Percentiles rank a stretch among this genome's conserved stretches.
Evolutionary conservation across 2,797 vertebrate genomes (phyloP).

Genomic region (Perodicticus potto): DNA sequence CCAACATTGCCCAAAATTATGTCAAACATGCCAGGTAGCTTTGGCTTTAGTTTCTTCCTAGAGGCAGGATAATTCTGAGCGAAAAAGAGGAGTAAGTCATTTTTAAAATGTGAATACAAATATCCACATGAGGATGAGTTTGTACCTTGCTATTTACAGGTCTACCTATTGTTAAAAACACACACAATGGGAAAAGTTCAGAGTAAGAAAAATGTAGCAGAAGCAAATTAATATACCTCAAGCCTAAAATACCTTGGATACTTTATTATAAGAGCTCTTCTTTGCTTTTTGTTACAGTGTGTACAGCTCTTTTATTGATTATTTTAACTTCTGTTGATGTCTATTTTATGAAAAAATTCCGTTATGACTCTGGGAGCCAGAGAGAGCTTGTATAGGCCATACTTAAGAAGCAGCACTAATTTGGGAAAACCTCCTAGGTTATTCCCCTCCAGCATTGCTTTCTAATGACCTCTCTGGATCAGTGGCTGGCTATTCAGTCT

Average conservation of each 20-base stretch:
- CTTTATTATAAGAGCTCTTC: neutral
- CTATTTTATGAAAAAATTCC: neutral
- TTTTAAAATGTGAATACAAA: neutral
- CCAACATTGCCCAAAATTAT: neutral
- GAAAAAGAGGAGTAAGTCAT: neutral
- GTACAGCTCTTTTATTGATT: constrained; percentile 1
- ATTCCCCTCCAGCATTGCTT: neutral
- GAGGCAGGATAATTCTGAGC: neutral
- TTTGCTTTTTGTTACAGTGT: neutral
- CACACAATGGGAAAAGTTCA: neutral
- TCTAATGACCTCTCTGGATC: neutral
- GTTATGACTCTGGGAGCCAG: neutral
- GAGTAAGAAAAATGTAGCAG: neutral
- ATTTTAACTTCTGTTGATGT: neutral
- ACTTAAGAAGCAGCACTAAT: neutral
- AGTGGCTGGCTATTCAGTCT: neutral
- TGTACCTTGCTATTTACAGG: neutral
- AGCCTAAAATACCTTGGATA: neutral
- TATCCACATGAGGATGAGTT: neutral
- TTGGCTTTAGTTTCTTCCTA: neutral
- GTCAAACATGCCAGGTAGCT: neutral
- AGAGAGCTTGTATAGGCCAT: neutral
- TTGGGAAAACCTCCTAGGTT: neutral
- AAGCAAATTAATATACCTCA: neutral
- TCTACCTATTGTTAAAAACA: neutral